Percentiles rank a stretch among this genome's conserved stretches.
Evolutionary conservation across 2,113 vertebrate genomes (phyloP).

Genomic region (Sturnus vulgaris): DNA sequence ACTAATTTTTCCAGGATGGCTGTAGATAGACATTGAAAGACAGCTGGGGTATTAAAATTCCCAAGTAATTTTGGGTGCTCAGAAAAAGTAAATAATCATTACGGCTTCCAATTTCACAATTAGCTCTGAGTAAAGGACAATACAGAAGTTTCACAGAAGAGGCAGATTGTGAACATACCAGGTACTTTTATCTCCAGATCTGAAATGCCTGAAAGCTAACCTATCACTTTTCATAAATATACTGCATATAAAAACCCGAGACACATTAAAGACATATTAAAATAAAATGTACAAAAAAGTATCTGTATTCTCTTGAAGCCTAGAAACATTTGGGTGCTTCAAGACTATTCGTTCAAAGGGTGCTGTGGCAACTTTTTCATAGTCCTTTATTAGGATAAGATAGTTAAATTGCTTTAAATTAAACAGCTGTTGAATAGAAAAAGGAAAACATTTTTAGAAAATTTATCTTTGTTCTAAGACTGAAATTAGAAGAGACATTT

Average conservation of each 20-base stretch:
- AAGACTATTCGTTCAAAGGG: not conserved
- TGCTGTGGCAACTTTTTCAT: not conserved
- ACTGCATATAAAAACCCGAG: not conserved
- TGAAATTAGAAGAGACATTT: not conserved
- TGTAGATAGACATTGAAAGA: not conserved
- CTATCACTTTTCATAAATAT: not conserved
- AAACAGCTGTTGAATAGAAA: not conserved
- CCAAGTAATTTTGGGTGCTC: not conserved
- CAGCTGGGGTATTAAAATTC: not conserved
- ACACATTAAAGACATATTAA: not conserved
- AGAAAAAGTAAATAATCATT: not conserved
- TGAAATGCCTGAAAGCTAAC: not conserved
- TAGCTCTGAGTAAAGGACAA: not conserved
- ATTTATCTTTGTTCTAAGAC: not conserved
- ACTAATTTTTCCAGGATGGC: not conserved
- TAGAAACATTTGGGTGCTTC: not conserved
- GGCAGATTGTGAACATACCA: not conserved
- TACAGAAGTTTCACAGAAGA: not conserved
- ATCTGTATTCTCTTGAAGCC: not conserved
- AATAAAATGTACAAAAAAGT: not conserved
- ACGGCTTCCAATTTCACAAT: not conserved
- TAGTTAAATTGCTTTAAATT: not conserved
- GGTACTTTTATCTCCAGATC: not conserved
- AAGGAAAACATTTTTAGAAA: not conserved
- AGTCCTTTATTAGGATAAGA: not conserved